Conservation (phyloP, 2,888 invertebrate species). For the Leptinotarsa haldemani region DNA sequence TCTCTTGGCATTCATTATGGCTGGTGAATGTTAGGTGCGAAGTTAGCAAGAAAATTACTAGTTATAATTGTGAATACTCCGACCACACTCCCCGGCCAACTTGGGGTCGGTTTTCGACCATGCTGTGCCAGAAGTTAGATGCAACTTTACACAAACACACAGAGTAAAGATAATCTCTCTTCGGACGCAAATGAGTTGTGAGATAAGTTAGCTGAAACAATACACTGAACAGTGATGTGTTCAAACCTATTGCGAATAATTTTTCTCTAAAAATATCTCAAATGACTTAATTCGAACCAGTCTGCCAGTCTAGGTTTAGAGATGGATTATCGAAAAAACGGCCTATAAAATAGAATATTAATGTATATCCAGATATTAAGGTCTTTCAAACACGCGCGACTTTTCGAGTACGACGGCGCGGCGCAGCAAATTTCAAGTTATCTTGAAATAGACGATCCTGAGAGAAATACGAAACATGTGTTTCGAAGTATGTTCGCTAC, state of each 20-base stretch:
- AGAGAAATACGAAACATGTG: too few species aligned
- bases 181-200: constrained; percentile 13
- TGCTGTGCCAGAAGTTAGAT: background rate
- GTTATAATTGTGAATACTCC: constrained; percentile 13
- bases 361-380: too few species aligned
- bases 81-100: constrained; percentile 10
- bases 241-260: background rate
- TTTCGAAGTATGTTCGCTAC: too few species aligned
- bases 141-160: constrained; percentile 23
- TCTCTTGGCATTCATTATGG: background rate
- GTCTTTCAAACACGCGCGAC: too few species aligned
- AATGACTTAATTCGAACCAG: too few species aligned
- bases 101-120: constrained; percentile 4
- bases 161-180: constrained; percentile 19
- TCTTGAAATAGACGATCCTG: too few species aligned
- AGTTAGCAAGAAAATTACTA: constrained; percentile 13
- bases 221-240: background rate
- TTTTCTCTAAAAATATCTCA: background rate
- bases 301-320: too few species aligned
- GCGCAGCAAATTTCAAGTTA: too few species aligned
- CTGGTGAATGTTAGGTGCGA: constrained; percentile 4
- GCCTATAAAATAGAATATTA: too few species aligned
- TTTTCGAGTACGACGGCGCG: too few species aligned
- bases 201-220: constrained; percentile 7
- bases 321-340: too few species aligned